A percentile compares a stretch with the other conserved stretches of the same genome.
phyloP scores from a whole-genome alignment of 2,113 vertebrate genomes.

The Psephotus haematonotus region DNA sequence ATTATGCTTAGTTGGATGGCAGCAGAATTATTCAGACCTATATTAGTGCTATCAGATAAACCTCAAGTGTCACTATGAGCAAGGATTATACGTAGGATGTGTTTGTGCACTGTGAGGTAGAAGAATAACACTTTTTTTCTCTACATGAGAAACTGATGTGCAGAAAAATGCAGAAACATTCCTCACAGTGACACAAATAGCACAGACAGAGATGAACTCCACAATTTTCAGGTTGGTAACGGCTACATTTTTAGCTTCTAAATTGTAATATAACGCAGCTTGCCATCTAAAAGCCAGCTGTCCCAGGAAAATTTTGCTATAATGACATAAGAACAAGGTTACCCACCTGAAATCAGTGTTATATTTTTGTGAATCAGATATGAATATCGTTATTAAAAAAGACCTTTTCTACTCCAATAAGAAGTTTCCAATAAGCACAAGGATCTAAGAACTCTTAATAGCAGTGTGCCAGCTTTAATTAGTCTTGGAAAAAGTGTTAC shows the following conservation, averaged over 20 bases:
- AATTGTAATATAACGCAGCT: neutral
- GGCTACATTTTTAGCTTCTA: neutral
- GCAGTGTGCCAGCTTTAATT: accelerated
- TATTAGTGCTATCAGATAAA: neutral
- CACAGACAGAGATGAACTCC: neutral
- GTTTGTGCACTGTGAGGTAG: neutral
- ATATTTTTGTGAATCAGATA: neutral
- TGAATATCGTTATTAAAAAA: neutral
- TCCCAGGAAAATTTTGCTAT: neutral
- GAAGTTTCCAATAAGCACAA: neutral
- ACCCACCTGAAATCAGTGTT: neutral
- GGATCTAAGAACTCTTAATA: neutral
- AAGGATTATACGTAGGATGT: neutral
- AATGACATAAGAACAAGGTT: neutral
- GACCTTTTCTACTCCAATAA: neutral
- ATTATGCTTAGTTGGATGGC: neutral
- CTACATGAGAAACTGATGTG: neutral
- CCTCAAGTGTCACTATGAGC: neutral
- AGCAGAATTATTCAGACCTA: neutral
- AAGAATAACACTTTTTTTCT: neutral
- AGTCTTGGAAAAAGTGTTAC: neutral
- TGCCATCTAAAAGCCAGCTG: neutral
- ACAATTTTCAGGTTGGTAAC: neutral
- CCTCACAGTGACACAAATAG: neutral
- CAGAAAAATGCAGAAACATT: neutral